Evolutionary conservation across 1,140 invertebrate species (phyloP), one percentile per base, ranked within the genome.

Genomic region (Bombyx mandarina): DNA sequence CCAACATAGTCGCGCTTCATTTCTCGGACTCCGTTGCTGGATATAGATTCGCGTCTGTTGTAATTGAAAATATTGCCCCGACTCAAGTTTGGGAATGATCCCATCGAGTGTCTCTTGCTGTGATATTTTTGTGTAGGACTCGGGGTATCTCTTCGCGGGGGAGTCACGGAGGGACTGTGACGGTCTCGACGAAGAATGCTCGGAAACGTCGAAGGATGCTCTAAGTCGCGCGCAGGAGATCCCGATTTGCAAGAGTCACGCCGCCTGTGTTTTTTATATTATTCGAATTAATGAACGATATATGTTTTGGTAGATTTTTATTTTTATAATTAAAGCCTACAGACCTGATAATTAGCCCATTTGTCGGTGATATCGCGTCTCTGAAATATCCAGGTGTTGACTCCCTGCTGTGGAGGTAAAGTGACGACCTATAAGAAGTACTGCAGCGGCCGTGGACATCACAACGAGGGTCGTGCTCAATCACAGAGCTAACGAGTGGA

Each of bases 131-230:
- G 68, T 1, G 90, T 89, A 0, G 58, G 89, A 73, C 80, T 86
- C 4, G 81, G 68, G 0, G 86, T 88, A 35, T 91, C 88, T 49
- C 89, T 88, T 48, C 89, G 88, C 3, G 91, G 77, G 3, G 89
- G 90, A 0, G 90, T 90, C 56, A 88, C 88, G 0, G 91, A 92
- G 0, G 89, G 84, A 7, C 88, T 89, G 44, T 90, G 69, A 0
- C 89, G 86, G 66, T 91, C 91, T 51, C 88, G 87, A 0, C 93
- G 86, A 43, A 94, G 79, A 1, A 91, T 90, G 51, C 89, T 90
- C 6, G 93, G 90, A 69, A 94, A 94, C 1, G 87, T 86, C 5
- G 92, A 93, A 0, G 93, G 93, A 73, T 93, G 92, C 58, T 90
- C 89, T 45, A 92, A 61, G 59, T 92, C 91, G 1, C 88, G 87